These are phyloP conservation scores for Mystacornis crossleyi DNA, from an alignment of 2,113 vertebrate species.

Conservation along the genomic window DNA sequence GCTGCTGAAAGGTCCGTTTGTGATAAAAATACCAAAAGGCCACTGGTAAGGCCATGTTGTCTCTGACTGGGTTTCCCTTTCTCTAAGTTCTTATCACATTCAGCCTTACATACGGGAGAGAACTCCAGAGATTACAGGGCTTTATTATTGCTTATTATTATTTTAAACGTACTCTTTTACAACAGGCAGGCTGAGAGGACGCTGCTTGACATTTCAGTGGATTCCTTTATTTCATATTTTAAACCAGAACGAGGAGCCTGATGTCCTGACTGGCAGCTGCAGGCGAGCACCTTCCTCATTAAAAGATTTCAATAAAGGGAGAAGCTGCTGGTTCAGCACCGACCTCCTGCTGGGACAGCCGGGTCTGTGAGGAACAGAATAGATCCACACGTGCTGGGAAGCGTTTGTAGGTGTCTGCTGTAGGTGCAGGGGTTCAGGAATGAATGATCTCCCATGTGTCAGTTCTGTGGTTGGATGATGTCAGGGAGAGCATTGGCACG, in stretches of 20 bases:
- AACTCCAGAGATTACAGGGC: neutral
- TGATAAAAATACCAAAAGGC: neutral
- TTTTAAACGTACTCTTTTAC: slow-evolving; percentile 1
- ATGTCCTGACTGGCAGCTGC: neutral
- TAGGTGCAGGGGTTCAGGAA: neutral
- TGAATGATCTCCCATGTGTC: rapidly evolving
- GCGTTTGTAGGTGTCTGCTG: neutral
- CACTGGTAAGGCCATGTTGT: rapidly evolving
- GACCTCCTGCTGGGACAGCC: neutral
- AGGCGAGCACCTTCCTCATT: neutral
- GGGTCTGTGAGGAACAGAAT: neutral
- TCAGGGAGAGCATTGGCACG: rapidly evolving
- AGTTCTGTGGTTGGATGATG: neutral
- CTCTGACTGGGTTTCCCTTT: neutral
- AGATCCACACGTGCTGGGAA: neutral
- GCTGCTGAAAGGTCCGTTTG: neutral
- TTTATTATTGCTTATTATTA: neutral
- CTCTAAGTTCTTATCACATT: neutral
- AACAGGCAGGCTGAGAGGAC: neutral
- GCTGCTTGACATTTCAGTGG: slow-evolving; percentile 13
- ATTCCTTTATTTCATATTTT: slow-evolving; percentile 14
- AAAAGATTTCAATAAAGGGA: neutral
- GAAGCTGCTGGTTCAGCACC: neutral
- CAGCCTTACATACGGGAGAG: neutral
- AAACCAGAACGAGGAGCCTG: neutral